These are phyloP conservation scores for Eumeta japonica DNA, from an alignment of 1,140 invertebrate species.

Conservation along the genomic window DNA sequence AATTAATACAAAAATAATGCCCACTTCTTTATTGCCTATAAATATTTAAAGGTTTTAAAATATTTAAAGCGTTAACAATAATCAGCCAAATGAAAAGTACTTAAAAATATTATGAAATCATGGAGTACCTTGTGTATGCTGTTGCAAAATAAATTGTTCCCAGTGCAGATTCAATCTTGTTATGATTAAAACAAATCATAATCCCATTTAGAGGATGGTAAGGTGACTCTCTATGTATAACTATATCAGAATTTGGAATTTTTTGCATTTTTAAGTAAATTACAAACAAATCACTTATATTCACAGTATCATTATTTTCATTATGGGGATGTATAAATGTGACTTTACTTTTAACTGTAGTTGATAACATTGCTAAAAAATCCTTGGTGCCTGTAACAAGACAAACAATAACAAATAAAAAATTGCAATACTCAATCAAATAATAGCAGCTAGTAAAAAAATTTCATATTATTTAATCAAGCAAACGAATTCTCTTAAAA, in stretches of 20 bases:
- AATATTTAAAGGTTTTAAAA: too few relatives aligned
- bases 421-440: too few relatives aligned
- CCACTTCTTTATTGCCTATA: too few relatives aligned
- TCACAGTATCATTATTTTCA: constrained; percentile 8
- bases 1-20: too few relatives aligned
- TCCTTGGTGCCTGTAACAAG: constrained; percentile 21
- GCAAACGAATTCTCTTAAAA: background rate
- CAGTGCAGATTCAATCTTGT: constrained; percentile 7
- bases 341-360: constrained; percentile 21
- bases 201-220: constrained; percentile 30
- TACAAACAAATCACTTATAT: constrained; percentile 18
- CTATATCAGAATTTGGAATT: constrained; percentile 12
- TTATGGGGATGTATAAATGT: constrained; percentile 21
- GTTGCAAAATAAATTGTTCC: too few relatives aligned
- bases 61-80: too few relatives aligned
- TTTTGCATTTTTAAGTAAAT: constrained; percentile 26
- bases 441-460: background rate
- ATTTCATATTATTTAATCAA: background rate
- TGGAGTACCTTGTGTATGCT: too few relatives aligned
- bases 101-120: too few relatives aligned
- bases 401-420: background rate
- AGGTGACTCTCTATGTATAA: constrained; percentile 24
- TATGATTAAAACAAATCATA: constrained; percentile 19
- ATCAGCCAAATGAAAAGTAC: too few relatives aligned
- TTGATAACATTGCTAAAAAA: constrained; percentile 24